Conservation (phyloP, 2,113 vertebrate genomes). For the Jacana jacana region DNA sequence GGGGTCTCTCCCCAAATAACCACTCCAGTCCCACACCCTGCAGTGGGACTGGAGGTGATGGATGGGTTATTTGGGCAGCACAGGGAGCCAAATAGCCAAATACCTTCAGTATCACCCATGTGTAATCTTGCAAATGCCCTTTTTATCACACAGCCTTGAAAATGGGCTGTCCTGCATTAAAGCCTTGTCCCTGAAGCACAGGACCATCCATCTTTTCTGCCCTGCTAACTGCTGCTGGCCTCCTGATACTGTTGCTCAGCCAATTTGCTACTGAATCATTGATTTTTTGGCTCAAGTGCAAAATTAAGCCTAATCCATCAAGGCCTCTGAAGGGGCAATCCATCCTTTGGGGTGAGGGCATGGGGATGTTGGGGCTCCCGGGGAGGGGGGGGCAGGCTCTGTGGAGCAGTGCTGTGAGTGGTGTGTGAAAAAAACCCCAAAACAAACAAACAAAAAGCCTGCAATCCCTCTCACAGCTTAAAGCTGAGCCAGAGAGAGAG, state of each 20-base stretch:
- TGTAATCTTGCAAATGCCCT: neutral
- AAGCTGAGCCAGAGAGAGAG: neutral
- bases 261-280: neutral
- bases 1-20: neutral
- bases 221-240: neutral
- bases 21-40: neutral
- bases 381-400: neutral
- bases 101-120: accelerated
- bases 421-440: neutral
- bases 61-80: neutral
- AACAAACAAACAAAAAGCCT: neutral
- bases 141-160: neutral
- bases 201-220: neutral
- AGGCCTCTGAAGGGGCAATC: neutral
- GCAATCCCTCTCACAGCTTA: neutral
- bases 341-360: neutral
- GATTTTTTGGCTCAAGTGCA: neutral
- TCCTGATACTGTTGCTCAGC: neutral
- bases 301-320: neutral
- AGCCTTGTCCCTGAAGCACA: neutral
- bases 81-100: neutral
- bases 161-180: neutral
- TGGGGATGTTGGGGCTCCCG: accelerated
- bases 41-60: neutral
- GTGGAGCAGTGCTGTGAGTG: neutral